These are phyloP conservation scores for Agrotis ipsilon DNA, from an alignment of 2,888 invertebrate genomes.

Conservation along the genomic window DNA sequence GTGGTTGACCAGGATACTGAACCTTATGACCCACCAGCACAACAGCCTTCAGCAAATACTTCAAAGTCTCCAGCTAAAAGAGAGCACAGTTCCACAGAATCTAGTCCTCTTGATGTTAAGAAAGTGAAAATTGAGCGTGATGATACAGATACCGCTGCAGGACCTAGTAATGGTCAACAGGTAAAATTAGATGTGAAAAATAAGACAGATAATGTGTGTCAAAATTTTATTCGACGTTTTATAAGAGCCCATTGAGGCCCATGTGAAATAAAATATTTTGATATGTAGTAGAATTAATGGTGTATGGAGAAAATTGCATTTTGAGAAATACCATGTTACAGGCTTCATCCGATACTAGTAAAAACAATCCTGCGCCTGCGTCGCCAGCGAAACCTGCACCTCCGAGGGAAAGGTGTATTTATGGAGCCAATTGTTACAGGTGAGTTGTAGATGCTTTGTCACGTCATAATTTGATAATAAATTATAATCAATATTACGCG, in stretches of 20 bases:
- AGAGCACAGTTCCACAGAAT: conserved; percentile 61
- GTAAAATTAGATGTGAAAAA: conserved; percentile 48
- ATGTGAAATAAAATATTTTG: too few species aligned
- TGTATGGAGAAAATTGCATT: neutral
- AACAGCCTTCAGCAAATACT: conserved; percentile 22
- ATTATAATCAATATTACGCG: too few species aligned
- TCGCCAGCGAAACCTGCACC: conserved; percentile 40
- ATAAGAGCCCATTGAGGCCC: too few species aligned
- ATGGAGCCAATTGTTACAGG: conserved; percentile 92
- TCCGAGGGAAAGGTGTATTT: conserved; percentile 91
- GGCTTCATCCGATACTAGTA: conserved; percentile 50
- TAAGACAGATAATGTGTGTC: too few species aligned
- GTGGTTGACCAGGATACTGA: conserved; percentile 11
- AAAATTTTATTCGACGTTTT: too few species aligned
- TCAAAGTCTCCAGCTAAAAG: conserved; percentile 69
- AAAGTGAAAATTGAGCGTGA: conserved; percentile 72
- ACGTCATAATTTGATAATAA: neutral
- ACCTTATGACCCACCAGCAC: conserved; percentile 17
- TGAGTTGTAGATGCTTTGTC: conserved; percentile 63
- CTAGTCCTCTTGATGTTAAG: conserved; percentile 66
- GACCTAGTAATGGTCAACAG: conserved; percentile 73
- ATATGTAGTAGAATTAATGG: too few species aligned
- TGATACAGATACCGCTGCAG: conserved; percentile 58
- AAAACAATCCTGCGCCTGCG: conserved; percentile 24
- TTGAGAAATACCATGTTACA: conserved; percentile 21